phyloP scores from a whole-genome alignment of 2,888 invertebrate genomes.

The Lutraria lutraria region DNA sequence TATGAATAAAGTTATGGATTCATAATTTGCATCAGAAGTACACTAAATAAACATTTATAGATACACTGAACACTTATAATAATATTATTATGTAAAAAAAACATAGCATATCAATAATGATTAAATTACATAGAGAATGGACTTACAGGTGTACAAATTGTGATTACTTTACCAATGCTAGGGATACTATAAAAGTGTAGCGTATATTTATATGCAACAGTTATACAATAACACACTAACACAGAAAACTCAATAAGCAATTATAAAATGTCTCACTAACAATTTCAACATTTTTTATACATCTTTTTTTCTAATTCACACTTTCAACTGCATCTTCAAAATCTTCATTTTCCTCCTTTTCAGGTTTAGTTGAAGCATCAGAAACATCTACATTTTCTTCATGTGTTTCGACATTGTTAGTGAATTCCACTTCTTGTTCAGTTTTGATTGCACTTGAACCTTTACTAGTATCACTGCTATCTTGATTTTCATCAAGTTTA shows the following conservation, averaged over 20 bases:
- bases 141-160: not conserved
- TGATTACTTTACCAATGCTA: not conserved
- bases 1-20: too few relatives aligned
- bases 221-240: not conserved
- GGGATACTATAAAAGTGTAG: not conserved
- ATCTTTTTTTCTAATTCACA: not conserved
- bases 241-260: not conserved
- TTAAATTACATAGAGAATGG: not conserved
- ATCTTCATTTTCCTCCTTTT: conserved; percentile 38
- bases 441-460: conserved; percentile 24
- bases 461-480: not conserved
- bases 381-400: not conserved
- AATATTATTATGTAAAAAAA: too few relatives aligned
- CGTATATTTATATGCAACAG: not conserved
- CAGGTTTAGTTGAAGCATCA: not conserved
- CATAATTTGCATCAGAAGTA: too few relatives aligned
- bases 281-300: not conserved
- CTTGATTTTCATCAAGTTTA: not conserved
- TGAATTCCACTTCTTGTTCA: conserved; percentile 3
- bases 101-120: too few relatives aligned
- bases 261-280: not conserved
- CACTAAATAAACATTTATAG: too few relatives aligned
- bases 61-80: too few relatives aligned
- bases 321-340: conserved; percentile 59
- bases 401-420: conserved; percentile 1